These are phyloP conservation scores for Odocoileus hemionus DNA, from an alignment of 2,113 vertebrate species.

Conservation along the genomic window DNA sequence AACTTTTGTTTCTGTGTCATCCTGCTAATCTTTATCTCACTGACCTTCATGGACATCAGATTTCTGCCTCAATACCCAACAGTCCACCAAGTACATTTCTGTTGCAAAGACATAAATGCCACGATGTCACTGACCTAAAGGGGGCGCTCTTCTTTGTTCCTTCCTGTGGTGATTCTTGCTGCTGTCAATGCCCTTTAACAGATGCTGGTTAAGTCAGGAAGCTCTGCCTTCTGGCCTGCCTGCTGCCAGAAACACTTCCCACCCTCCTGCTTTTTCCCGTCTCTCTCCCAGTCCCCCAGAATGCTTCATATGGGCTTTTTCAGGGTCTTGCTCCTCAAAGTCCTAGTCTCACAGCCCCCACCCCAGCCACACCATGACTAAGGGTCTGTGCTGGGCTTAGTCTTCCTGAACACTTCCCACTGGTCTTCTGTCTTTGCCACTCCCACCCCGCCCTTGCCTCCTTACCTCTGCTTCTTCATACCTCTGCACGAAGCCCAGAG, in stretches of 20 bases:
- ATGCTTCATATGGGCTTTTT: neutral
- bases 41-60: neutral
- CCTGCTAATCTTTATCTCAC: neutral
- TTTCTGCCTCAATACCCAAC: neutral
- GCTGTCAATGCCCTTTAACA: neutral
- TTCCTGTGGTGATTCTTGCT: neutral
- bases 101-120: neutral
- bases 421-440: neutral
- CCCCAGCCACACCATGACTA: fast-evolving
- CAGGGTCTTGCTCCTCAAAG: neutral
- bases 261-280: neutral
- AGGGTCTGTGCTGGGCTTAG: neutral
- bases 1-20: neutral
- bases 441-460: neutral
- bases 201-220: neutral
- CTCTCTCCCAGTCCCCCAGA: neutral
- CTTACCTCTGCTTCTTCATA: neutral
- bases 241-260: neutral
- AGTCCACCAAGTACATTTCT: neutral
- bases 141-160: neutral
- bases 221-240: neutral
- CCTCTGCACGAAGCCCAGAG: neutral
- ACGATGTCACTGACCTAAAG: neutral
- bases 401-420: neutral
- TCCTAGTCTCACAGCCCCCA: too few relatives aligned